These are phyloP conservation scores for Limnephilus lunatus DNA, from an alignment of 2,888 invertebrate species.

Conservation along the genomic window DNA sequence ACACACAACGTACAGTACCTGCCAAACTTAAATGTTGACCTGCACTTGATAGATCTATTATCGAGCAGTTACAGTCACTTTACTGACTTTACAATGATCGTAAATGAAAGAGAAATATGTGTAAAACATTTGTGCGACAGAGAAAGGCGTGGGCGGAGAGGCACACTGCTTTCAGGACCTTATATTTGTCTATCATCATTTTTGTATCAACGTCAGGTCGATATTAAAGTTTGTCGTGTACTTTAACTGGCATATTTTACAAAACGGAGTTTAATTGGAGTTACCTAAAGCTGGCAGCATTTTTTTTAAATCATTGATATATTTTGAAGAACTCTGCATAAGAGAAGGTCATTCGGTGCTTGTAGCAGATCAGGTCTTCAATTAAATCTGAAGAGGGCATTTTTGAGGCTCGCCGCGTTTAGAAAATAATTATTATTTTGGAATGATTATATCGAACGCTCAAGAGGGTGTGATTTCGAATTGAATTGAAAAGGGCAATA, in stretches of 20 bases:
- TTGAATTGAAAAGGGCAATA: conserved; percentile 59
- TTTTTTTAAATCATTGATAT: background rate
- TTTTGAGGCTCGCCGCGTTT: background rate
- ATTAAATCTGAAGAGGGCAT: background rate
- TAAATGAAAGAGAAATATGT: no score
- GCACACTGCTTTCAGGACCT: no score
- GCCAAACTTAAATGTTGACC: no score
- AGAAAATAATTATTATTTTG: conserved; percentile 36
- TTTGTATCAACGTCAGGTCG: no score
- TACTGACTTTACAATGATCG: no score
- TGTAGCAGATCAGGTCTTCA: background rate
- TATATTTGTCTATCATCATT: no score
- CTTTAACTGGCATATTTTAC: background rate
- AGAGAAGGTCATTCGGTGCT: background rate
- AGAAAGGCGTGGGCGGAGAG: no score
- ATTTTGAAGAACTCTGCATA: background rate
- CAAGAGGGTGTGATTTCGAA: conserved; percentile 33
- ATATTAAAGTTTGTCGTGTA: no score
- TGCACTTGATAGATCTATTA: no score
- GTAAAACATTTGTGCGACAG: no score
- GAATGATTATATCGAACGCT: conserved; percentile 17
- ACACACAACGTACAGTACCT: background rate
- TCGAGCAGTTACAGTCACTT: no score
- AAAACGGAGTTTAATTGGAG: background rate
- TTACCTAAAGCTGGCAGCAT: background rate